Percentiles rank a stretch among this genome's conserved stretches.
phyloP scores from a whole-genome alignment of 2,888 invertebrate genomes.

The Ennomos erosarius region DNA sequence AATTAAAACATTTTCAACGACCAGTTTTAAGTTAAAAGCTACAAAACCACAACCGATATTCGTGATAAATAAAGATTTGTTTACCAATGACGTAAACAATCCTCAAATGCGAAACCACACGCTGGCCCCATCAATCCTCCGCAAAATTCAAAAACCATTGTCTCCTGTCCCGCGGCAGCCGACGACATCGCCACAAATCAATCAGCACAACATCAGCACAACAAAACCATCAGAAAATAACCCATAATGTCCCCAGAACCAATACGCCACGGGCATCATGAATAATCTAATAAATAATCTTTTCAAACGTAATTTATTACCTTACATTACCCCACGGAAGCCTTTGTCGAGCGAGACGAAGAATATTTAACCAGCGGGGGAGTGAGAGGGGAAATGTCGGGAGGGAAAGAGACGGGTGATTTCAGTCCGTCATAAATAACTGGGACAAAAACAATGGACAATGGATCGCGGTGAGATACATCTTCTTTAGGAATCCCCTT shows the following conservation, averaged over 20 bases:
- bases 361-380: slow-evolving; percentile 8
- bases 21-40: too few relatives aligned
- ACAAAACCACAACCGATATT: too few relatives aligned
- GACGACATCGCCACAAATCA: slow-evolving; percentile 69
- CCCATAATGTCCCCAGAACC: slow-evolving; percentile 70
- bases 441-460: slow-evolving; percentile 84
- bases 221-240: slow-evolving; percentile 28
- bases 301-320: slow-evolving; percentile 82
- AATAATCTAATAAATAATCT: slow-evolving; percentile 85
- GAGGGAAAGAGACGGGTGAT: slow-evolving; percentile 62
- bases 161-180: slow-evolving; percentile 39
- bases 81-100: slow-evolving; percentile 5
- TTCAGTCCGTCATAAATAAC: slow-evolving; percentile 83
- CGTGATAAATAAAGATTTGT: neutral
- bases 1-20: too few relatives aligned
- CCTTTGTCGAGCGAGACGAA: slow-evolving; percentile 61
- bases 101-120: slow-evolving; percentile 17
- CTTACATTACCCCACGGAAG: slow-evolving; percentile 79
- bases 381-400: slow-evolving; percentile 6
- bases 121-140: slow-evolving; percentile 20
- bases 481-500: slow-evolving; percentile 77
- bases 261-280: slow-evolving; percentile 80
- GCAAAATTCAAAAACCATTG: slow-evolving; percentile 47
- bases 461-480: slow-evolving; percentile 83
- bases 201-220: slow-evolving; percentile 68